Evolutionary conservation across 2,888 invertebrate genomes (phyloP).

Genomic region (Eupithecia tripunctaria): DNA sequence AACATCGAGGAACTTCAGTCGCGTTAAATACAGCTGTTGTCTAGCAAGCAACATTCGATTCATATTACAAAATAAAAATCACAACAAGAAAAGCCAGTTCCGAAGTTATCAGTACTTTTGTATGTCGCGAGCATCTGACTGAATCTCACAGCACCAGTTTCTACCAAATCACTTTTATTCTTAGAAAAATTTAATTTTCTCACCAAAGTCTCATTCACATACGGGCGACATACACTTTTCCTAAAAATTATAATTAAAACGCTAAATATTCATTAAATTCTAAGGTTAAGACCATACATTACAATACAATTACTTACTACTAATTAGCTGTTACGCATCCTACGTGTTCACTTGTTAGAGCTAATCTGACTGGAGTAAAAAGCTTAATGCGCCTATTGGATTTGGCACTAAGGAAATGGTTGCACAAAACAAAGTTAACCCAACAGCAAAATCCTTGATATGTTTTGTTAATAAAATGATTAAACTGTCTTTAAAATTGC

Average conservation of each 20-base stretch:
- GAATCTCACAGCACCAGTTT: slow-evolving; percentile 81
- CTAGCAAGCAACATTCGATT: slow-evolving; percentile 72
- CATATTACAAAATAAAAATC: slow-evolving; percentile 66
- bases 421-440: slow-evolving; percentile 29
- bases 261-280: slow-evolving; percentile 64
- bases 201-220: slow-evolving; percentile 70
- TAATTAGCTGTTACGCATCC: slow-evolving; percentile 73
- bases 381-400: slow-evolving; percentile 53
- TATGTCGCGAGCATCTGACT: slow-evolving; percentile 79
- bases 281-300: slow-evolving; percentile 80
- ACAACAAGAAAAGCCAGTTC: slow-evolving; percentile 68
- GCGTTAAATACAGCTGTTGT: slow-evolving; percentile 68
- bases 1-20: slow-evolving; percentile 79
- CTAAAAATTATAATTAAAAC: slow-evolving; percentile 69
- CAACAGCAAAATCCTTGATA: slow-evolving; percentile 51
- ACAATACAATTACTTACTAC: slow-evolving; percentile 79
- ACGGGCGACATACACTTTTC: slow-evolving; percentile 77
- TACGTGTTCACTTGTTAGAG: slow-evolving; percentile 71
- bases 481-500: slow-evolving; percentile 21
- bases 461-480: slow-evolving; percentile 52
- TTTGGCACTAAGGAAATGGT: slow-evolving; percentile 67
- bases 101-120: slow-evolving; percentile 63
- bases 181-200: slow-evolving; percentile 38
- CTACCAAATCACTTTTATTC: slow-evolving; percentile 56
- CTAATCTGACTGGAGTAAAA: slow-evolving; percentile 49